A percentile compares a stretch with the other conserved stretches of the same genome.
These are phyloP conservation scores for Rhyacophila evoluta DNA, from an alignment of 2,888 invertebrate species.

Conservation along the genomic window DNA sequence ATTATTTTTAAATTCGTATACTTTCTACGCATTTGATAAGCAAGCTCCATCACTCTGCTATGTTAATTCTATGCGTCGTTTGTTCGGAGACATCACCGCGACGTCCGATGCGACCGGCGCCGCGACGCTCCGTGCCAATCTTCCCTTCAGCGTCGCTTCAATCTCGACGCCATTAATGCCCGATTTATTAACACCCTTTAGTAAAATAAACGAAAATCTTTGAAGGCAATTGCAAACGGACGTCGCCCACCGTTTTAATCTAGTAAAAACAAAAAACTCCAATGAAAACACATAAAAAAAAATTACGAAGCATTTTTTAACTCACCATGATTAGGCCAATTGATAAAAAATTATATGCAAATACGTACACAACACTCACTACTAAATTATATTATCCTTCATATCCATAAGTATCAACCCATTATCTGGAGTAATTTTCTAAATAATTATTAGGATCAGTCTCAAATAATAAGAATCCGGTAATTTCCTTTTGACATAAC, in stretches of 20 bases:
- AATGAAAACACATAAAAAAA: too few species aligned
- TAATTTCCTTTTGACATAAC: too few species aligned
- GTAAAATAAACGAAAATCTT: neutral
- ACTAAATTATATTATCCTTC: too few species aligned
- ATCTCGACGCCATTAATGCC: neutral
- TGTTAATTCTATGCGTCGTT: neutral
- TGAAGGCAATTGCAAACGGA: neutral
- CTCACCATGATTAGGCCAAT: too few species aligned
- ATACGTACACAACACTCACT: too few species aligned
- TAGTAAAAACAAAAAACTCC: neutral
- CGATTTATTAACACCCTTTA: neutral
- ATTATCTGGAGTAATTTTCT: too few species aligned
- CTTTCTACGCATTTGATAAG: neutral
- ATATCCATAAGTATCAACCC: too few species aligned
- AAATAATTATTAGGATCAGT: too few species aligned
- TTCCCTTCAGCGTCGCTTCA: neutral
- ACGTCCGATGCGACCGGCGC: neutral
- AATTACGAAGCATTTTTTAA: too few species aligned
- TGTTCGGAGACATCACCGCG: neutral
- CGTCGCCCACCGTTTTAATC: conserved; percentile 4
- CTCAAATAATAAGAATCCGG: too few species aligned
- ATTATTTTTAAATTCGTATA: too few species aligned
- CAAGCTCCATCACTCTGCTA: neutral
- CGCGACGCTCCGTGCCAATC: neutral
- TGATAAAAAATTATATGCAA: too few species aligned